These are phyloP conservation scores for Candoia aspera DNA, from an alignment of 2,113 vertebrate genomes.

Conservation along the genomic window DNA sequence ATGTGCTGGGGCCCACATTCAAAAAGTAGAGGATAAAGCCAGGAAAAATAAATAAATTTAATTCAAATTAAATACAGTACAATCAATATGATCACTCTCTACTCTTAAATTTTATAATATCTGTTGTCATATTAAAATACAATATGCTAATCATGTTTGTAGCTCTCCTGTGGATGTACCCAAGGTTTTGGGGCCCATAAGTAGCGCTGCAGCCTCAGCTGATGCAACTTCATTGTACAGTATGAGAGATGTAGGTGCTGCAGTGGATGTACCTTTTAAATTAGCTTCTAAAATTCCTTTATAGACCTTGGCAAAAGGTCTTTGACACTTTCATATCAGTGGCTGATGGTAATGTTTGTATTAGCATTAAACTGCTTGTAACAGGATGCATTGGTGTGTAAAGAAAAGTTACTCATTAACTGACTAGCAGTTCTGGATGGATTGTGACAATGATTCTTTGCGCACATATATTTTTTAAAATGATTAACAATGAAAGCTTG, in stretches of 20 bases:
- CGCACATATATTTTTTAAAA: not conserved
- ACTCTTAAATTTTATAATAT: too few relatives aligned
- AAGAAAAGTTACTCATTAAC: not conserved
- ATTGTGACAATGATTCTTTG: not conserved
- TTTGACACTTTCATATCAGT: not conserved
- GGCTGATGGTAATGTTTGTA: not conserved
- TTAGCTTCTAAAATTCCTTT: not conserved
- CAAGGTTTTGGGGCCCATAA: not conserved
- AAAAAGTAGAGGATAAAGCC: too few relatives aligned
- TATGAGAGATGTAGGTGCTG: not conserved
- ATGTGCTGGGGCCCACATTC: too few relatives aligned
- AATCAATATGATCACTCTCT: too few relatives aligned
- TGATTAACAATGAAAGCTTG: not conserved
- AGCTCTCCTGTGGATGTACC: not conserved
- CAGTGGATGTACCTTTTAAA: not conserved
- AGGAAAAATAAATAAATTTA: too few relatives aligned
- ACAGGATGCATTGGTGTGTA: not conserved
- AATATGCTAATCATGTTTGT: not conserved
- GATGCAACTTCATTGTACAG: not conserved
- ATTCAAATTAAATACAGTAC: too few relatives aligned
- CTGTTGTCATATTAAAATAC: too few relatives aligned
- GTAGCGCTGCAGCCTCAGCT: not conserved
- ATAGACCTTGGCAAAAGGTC: not conserved
- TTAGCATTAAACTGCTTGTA: constrained; percentile 17
- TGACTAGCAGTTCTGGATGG: not conserved